Percentiles rank a stretch among this genome's conserved stretches.
Conservation (phyloP, 2,888 invertebrate genomes). For the Julus scandinavius region DNA sequence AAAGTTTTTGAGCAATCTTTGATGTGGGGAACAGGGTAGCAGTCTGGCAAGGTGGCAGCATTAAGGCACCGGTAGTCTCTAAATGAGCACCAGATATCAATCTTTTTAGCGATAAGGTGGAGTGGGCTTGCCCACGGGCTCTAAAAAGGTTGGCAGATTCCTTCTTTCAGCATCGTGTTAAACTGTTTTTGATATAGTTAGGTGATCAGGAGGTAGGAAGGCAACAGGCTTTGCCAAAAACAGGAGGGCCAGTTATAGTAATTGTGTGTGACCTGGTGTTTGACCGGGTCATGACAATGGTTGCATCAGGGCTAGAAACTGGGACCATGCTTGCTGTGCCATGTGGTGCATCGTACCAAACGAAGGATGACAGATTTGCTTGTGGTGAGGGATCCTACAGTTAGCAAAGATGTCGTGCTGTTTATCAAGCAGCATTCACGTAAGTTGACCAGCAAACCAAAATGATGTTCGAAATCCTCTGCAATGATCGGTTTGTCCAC, state of each 20-base stretch:
- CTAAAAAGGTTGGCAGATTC: not conserved
- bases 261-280: not conserved
- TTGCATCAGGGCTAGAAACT: not conserved
- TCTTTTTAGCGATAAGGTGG: not conserved
- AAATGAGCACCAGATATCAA: not conserved
- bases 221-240: not conserved
- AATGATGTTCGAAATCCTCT: not conserved
- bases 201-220: not conserved
- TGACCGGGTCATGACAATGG: not conserved
- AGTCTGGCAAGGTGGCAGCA: not conserved
- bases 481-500: not conserved
- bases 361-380: too few species aligned
- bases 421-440: not conserved
- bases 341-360: too few species aligned
- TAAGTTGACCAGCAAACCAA: not conserved
- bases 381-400: not conserved
- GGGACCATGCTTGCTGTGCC: too few species aligned
- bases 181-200: not conserved
- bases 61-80: not conserved
- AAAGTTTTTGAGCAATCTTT: slow-evolving; percentile 60
- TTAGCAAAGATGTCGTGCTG: not conserved
- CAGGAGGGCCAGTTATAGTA: not conserved
- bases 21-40: not conserved
- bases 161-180: not conserved
- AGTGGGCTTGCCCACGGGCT: slow-evolving; percentile 3